Evolutionary conservation across 2,888 invertebrate species (phyloP).

Genomic region (Colletes collaris): DNA sequence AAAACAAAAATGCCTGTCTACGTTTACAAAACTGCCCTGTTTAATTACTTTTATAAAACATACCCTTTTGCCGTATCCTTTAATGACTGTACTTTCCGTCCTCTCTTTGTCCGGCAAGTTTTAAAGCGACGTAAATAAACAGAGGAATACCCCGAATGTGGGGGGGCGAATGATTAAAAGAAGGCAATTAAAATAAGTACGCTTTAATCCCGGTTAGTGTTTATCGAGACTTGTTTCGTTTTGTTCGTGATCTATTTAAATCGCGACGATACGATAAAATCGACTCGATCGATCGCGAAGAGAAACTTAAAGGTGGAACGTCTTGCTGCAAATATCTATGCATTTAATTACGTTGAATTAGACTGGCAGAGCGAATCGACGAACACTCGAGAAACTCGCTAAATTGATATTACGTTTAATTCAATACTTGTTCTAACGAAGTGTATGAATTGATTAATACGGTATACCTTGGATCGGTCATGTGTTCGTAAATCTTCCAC

Average conservation of each 20-base stretch:
- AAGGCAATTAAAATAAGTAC: conserved; percentile 30
- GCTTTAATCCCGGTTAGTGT: conserved; percentile 9
- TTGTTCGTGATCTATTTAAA: not conserved
- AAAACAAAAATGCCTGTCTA: not conserved
- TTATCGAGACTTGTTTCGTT: not conserved
- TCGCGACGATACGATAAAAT: not conserved
- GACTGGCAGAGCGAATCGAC: not conserved
- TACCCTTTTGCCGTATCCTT: not conserved
- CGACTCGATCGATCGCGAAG: not conserved
- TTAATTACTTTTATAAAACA: not conserved
- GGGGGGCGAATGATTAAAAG: conserved; percentile 20
- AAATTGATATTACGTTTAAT: conserved; percentile 14
- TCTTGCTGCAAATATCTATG: not conserved
- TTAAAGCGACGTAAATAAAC: conserved; percentile 3
- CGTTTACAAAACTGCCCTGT: not conserved
- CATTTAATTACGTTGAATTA: conserved; percentile 24
- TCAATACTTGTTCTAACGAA: conserved; percentile 43
- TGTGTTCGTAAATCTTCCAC: conserved; percentile 19
- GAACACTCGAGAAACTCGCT: not conserved
- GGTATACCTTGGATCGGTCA: conserved; percentile 39
- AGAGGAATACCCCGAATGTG: not conserved
- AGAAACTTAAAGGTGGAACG: not conserved
- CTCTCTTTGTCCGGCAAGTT: not conserved
- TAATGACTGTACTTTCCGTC: conserved; percentile 4
- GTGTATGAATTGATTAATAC: conserved; percentile 45